phyloP scores from a whole-genome alignment of 2,888 invertebrate genomes.

The Eulithis prunata region DNA sequence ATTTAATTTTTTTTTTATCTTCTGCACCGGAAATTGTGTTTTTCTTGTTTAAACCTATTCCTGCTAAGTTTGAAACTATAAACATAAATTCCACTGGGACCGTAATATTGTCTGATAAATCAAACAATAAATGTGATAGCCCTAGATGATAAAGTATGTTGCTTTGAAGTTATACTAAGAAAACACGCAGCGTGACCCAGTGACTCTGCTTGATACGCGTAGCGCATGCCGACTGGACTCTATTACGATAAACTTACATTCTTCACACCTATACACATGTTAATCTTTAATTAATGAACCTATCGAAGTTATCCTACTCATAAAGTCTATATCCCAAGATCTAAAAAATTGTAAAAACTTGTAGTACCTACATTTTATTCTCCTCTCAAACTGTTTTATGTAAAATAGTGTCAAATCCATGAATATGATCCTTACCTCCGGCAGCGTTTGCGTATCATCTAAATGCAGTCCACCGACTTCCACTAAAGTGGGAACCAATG shows the following conservation, averaged over 20 bases:
- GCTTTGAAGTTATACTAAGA: slow-evolving; percentile 16
- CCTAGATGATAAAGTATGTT: slow-evolving; percentile 8
- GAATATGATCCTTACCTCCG: slow-evolving; percentile 61
- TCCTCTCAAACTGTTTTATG: not conserved
- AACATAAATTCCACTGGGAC: not conserved
- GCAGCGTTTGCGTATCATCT: slow-evolving; percentile 70
- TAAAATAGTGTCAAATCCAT: not conserved
- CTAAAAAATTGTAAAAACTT: too few species aligned
- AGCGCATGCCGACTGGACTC: slow-evolving; percentile 32
- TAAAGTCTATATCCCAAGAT: not conserved
- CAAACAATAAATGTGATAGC: slow-evolving; percentile 22
- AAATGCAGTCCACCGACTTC: slow-evolving; percentile 85
- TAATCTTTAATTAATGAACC: slow-evolving; percentile 6
- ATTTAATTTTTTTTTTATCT: too few species aligned
- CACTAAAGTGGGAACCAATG: slow-evolving; percentile 79
- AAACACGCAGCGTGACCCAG: slow-evolving; percentile 48
- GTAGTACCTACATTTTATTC: too few species aligned
- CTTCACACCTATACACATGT: slow-evolving; percentile 1
- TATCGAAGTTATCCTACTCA: not conserved
- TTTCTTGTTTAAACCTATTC: too few species aligned
- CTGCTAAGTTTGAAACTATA: too few species aligned
- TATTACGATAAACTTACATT: slow-evolving; percentile 38
- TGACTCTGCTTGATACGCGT: slow-evolving; percentile 47
- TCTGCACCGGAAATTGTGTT: too few species aligned
- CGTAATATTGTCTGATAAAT: slow-evolving; percentile 10